Conservation (phyloP, 2,888 invertebrate species). For the Bruchidius siliquastri region DNA sequence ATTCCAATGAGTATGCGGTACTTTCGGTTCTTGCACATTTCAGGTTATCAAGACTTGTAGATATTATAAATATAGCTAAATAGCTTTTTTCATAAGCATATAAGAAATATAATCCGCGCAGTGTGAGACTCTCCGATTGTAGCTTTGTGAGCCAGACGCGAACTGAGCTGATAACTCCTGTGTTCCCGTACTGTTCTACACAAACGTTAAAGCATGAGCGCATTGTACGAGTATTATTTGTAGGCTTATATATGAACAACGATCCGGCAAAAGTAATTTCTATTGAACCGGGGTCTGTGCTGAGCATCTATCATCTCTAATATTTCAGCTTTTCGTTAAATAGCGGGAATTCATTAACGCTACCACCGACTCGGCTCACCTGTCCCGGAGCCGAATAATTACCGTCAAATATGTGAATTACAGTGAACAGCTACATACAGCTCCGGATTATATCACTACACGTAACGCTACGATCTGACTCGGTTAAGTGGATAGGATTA, state of each 20-base stretch:
- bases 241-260: background rate
- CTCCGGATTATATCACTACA: background rate
- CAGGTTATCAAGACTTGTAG: no score
- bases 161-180: no score
- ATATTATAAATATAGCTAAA: no score
- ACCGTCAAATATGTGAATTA: background rate
- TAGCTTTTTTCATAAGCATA: no score
- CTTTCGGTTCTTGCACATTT: no score
- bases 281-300: background rate
- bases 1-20: no score
- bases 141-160: no score
- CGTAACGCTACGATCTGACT: no score
- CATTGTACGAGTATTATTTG: background rate
- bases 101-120: no score
- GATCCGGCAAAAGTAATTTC: background rate
- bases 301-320: background rate
- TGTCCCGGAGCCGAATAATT: background rate
- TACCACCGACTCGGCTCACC: background rate
- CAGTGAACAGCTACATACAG: background rate
- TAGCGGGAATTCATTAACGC: background rate
- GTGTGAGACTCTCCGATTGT: no score
- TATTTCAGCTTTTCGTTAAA: background rate
- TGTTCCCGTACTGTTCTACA: no score
- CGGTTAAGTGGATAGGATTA: no score
- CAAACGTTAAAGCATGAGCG: background rate